Conservation (phyloP, 2,113 vertebrate genomes). For the Indri indri region DNA sequence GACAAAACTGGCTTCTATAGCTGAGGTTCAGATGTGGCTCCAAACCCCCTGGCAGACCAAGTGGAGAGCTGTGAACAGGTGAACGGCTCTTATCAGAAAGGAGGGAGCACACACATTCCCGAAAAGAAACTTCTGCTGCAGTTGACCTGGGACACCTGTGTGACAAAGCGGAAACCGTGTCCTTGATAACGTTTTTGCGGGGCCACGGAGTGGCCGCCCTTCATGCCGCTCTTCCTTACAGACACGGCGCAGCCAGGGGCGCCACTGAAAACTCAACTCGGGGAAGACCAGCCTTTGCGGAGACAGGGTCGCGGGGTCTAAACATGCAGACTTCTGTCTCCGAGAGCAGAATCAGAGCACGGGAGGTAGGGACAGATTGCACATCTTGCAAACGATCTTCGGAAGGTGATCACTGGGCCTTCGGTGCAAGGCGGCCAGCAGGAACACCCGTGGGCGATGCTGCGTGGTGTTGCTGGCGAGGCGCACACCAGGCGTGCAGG, state of each 20-base stretch:
- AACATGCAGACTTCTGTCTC: not conserved
- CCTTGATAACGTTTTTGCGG: not conserved
- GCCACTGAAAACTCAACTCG: accelerated
- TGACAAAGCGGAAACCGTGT: accelerated
- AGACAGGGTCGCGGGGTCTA: accelerated
- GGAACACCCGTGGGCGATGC: accelerated
- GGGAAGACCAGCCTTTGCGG: accelerated
- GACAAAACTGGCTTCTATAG: accelerated
- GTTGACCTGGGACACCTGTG: not conserved
- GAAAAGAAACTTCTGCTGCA: not conserved
- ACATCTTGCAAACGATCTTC: accelerated
- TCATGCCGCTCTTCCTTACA: accelerated
- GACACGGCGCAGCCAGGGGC: too few relatives aligned
- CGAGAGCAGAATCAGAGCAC: not conserved
- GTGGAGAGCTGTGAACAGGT: accelerated
- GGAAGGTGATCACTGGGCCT: not conserved
- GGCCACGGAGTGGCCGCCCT: accelerated
- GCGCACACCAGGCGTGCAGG: accelerated
- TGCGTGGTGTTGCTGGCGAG: accelerated
- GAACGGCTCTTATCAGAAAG: not conserved
- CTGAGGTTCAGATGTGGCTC: accelerated
- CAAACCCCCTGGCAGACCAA: accelerated
- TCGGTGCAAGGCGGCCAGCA: not conserved
- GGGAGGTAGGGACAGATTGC: accelerated
- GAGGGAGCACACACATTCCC: accelerated